Evolutionary conservation across 2,888 invertebrate genomes (phyloP).

Genomic region (Zygaena filipendulae): DNA sequence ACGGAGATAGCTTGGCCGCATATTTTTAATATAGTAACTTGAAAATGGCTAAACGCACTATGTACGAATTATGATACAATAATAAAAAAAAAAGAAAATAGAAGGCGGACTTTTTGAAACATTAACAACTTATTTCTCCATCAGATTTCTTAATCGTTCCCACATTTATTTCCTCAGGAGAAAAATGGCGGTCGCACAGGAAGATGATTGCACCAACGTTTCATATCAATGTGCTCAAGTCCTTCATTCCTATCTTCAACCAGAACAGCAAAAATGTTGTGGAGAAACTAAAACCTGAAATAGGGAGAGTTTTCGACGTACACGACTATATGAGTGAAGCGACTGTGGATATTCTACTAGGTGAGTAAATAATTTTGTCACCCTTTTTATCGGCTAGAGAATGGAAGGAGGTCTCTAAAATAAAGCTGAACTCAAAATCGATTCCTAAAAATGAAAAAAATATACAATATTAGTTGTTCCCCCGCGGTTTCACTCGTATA

Average conservation of each 20-base stretch:
- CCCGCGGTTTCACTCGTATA: too few relatives aligned
- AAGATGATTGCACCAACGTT: constrained; percentile 88
- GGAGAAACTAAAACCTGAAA: constrained; percentile 71
- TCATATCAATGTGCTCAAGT: constrained; percentile 84
- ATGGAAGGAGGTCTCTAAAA: too few relatives aligned
- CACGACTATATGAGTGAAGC: constrained; percentile 84
- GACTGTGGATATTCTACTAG: constrained; percentile 80
- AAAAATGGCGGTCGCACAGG: constrained; percentile 83
- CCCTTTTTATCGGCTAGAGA: neutral
- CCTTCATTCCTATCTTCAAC: constrained; percentile 81
- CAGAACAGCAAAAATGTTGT: constrained; percentile 78
- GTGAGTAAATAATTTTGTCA: constrained; percentile 37
- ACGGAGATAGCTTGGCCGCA: too few relatives aligned
- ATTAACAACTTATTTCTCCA: too few relatives aligned
- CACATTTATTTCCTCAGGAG: constrained; percentile 70
- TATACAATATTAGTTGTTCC: too few relatives aligned
- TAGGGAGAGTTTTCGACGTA: constrained; percentile 78
- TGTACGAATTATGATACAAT: too few relatives aligned
- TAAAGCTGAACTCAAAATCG: too few relatives aligned
- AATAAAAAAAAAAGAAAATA: neutral
- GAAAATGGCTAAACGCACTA: too few relatives aligned
- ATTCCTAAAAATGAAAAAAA: too few relatives aligned
- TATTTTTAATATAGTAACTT: too few relatives aligned
- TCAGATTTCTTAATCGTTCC: too few relatives aligned
- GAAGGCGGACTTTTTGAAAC: too few relatives aligned